Conservation (phyloP, 1,140 invertebrate species). For the Magallana gigas region DNA sequence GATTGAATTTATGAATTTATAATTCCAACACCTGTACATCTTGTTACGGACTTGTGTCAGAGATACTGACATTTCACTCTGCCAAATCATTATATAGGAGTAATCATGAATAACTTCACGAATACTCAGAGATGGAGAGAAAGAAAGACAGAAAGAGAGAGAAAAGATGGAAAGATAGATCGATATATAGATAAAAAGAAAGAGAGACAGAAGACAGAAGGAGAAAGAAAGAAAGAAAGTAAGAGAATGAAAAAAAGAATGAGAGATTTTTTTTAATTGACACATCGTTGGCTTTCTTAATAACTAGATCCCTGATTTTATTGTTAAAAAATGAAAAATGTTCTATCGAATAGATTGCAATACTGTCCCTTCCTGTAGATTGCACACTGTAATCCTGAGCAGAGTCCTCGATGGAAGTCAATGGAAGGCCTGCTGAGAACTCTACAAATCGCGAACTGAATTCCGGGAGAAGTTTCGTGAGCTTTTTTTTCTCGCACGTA, state of each 20-base stretch:
- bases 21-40: background rate
- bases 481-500: background rate
- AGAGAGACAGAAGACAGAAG: no score
- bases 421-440: background rate
- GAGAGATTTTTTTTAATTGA: no score
- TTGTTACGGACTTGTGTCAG: background rate
- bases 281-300: background rate
- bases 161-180: background rate
- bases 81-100: no score
- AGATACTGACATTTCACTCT: background rate
- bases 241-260: no score
- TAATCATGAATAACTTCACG: no score
- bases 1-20: constrained; percentile 17
- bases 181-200: no score
- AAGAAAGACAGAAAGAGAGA: background rate
- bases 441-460: background rate
- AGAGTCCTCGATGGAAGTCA: background rate
- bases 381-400: background rate
- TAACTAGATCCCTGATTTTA: background rate
- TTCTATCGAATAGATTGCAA: background rate
- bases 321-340: background rate
- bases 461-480: background rate
- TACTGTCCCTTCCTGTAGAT: background rate
- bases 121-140: background rate
- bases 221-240: no score